A percentile compares a stretch with the other conserved stretches of the same genome.
phyloP scores from a whole-genome alignment of 2,888 invertebrate genomes.

The Coelinius sp. region DNA sequence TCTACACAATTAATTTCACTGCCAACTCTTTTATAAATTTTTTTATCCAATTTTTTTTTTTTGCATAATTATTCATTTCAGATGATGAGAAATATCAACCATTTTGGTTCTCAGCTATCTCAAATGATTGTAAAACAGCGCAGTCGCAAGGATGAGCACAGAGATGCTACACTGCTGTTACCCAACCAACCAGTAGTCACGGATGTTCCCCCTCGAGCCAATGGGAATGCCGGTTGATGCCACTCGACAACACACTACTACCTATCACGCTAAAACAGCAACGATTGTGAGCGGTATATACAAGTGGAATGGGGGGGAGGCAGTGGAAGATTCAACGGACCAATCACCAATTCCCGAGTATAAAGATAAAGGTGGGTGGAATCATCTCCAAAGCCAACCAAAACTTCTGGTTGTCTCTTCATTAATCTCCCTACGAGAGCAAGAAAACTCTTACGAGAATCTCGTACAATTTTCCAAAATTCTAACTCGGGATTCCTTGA shows the following conservation, averaged over 20 bases:
- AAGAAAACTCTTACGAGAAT: too few species aligned
- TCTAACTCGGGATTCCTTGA: background rate
- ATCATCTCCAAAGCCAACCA: background rate
- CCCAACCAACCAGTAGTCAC: slow-evolving; percentile 5
- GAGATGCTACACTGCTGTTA: slow-evolving; percentile 59
- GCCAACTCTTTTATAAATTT: background rate
- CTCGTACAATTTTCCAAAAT: background rate
- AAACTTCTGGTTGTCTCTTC: background rate
- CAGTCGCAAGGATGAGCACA: slow-evolving; percentile 65
- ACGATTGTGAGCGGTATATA: slow-evolving; percentile 28
- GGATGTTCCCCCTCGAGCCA: slow-evolving; percentile 67
- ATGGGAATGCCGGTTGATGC: slow-evolving; percentile 60
- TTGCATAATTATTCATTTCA: background rate
- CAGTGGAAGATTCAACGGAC: slow-evolving; percentile 15
- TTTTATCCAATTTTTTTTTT: too few species aligned
- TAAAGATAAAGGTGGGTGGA: slow-evolving; percentile 15
- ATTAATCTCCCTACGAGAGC: background rate
- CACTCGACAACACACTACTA: slow-evolving; percentile 51
- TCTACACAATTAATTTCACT: too few species aligned
- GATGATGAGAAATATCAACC: slow-evolving; percentile 48
- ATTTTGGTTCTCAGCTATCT: slow-evolving; percentile 57
- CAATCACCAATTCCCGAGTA: background rate
- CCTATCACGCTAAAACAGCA: slow-evolving; percentile 20
- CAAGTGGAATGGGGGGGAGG: slow-evolving; percentile 44
- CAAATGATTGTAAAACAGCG: slow-evolving; percentile 44